Conservation (phyloP, 2,797 vertebrate genomes). For the Triplophysa yarkandensis region DNA sequence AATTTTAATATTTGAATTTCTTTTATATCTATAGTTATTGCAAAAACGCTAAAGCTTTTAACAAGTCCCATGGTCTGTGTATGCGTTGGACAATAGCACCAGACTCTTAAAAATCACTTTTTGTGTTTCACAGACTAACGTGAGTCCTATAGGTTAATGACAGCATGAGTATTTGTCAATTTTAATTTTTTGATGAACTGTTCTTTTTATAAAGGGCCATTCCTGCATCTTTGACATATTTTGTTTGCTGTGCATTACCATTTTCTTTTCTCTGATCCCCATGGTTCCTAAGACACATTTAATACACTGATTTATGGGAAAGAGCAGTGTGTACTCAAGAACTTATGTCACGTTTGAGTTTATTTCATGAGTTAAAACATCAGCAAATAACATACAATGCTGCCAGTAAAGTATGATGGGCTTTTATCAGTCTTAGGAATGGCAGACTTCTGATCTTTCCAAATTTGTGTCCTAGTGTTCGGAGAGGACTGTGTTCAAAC, state of each 20-base stretch:
- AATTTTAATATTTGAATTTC: no score
- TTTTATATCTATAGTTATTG: no score
- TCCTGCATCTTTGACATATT: not conserved
- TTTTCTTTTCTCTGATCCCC: not conserved
- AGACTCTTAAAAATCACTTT: not conserved
- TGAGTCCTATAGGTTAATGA: not conserved
- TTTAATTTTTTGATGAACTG: not conserved
- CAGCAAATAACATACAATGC: constrained; percentile 8
- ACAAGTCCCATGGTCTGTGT: no score
- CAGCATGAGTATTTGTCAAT: not conserved
- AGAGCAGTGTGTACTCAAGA: constrained; percentile 26
- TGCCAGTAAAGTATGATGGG: not conserved
- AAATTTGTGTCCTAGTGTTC: not conserved
- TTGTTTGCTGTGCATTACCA: not conserved
- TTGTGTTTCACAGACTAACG: not conserved
- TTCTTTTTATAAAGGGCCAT: not conserved
- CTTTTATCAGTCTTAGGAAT: constrained; percentile 1
- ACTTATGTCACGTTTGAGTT: not conserved
- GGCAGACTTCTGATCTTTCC: not conserved
- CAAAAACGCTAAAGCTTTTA: no score
- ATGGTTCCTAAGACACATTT: not conserved
- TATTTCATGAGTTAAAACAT: not conserved
- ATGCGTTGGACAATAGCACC: not conserved
- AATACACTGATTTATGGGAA: not conserved
- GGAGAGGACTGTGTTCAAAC: constrained; percentile 14